A percentile compares a stretch with the other conserved stretches of the same genome.
phyloP scores from a whole-genome alignment of 35 echinoderm and acorn worm species.

The Diadema setosum region DNA sequence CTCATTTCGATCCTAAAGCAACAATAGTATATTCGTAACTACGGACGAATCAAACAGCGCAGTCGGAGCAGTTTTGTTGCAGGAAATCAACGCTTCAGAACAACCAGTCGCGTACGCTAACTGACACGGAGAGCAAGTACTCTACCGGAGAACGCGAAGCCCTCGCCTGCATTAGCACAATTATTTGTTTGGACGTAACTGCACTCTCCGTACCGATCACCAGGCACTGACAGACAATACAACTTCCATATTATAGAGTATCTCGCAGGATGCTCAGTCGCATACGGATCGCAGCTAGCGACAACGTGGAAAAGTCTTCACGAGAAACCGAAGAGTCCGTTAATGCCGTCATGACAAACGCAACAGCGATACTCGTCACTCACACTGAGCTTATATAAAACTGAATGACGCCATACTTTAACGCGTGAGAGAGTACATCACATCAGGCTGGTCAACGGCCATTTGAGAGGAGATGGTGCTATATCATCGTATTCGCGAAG shows the following conservation, averaged over 20 bases:
- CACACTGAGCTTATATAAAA: not conserved
- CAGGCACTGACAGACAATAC: no score
- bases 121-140: slow-evolving; percentile 52
- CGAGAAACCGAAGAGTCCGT: no score
- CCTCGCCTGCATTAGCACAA: slow-evolving; percentile 41
- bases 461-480: no score
- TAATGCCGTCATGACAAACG: no score
- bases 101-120: slow-evolving; percentile 26
- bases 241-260: no score
- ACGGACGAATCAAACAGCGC: slow-evolving; percentile 55
- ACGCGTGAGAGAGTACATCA: no score
- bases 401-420: not conserved
- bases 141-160: slow-evolving; percentile 27
- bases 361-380: not conserved
- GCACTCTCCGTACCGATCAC: no score
- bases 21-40: not conserved
- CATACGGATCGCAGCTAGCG: no score
- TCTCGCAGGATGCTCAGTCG: no score
- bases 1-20: not conserved
- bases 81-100: slow-evolving; percentile 14
- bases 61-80: slow-evolving; percentile 63
- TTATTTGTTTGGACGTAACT: not conserved
- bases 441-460: no score
- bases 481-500: no score
- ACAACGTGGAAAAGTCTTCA: not conserved